Conservation (phyloP, 2,113 vertebrate species). For the Loxodonta africana region DNA sequence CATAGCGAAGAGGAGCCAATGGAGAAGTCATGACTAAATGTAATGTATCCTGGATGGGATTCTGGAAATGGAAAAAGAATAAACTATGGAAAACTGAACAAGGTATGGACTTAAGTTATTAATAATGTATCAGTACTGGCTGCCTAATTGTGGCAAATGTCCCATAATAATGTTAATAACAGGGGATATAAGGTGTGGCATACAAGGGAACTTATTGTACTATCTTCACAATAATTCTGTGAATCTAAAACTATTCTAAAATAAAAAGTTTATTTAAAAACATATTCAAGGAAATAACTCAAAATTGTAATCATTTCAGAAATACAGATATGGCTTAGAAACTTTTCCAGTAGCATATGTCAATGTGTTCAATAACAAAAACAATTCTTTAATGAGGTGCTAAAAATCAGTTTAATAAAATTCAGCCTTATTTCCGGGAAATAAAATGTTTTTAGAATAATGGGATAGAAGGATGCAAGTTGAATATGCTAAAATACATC, state of each 20-base stretch:
- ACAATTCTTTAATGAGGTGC: neutral
- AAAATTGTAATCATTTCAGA: neutral
- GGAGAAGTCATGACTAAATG: neutral
- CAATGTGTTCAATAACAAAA: neutral
- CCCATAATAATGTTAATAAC: neutral
- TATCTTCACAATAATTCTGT: neutral
- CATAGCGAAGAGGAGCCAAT: too few relatives aligned
- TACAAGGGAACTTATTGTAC: neutral
- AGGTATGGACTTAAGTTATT: neutral
- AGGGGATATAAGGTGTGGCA: too few relatives aligned
- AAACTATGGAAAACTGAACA: neutral
- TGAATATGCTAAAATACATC: neutral
- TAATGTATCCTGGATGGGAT: neutral
- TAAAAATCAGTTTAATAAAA: constrained; percentile 1
- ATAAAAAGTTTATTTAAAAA: neutral
- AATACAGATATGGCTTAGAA: neutral
- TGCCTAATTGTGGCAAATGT: neutral
- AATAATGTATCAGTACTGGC: neutral
- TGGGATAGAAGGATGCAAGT: neutral
- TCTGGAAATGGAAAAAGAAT: neutral
- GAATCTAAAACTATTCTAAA: neutral
- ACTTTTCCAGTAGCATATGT: neutral
- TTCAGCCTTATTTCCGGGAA: neutral
- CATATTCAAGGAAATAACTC: neutral
- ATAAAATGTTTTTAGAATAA: neutral